These are phyloP conservation scores for Aptenodytes patagonicus DNA, from an alignment of 2,113 vertebrate species.

Conservation along the genomic window DNA sequence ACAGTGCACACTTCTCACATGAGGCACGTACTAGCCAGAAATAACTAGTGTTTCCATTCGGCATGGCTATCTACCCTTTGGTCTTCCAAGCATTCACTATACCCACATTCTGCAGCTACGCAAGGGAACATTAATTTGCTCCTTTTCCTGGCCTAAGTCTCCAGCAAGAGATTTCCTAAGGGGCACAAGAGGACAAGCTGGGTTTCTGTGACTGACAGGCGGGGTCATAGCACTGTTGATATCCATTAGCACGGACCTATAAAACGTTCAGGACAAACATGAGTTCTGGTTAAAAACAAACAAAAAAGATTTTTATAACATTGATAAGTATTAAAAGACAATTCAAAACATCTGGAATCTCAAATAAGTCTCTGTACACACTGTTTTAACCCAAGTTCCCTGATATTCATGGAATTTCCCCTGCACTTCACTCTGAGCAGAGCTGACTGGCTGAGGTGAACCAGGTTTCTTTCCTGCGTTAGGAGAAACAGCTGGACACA, in stretches of 20 bases:
- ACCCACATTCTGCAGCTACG: background rate
- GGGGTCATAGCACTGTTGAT: background rate
- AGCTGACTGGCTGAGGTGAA: background rate
- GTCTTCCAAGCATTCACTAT: conserved; percentile 11
- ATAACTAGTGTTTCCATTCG: conserved; percentile 43
- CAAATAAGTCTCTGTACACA: background rate
- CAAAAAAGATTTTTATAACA: background rate
- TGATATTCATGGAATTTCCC: conserved; percentile 30
- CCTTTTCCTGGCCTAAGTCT: conserved; percentile 3
- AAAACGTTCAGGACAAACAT: background rate
- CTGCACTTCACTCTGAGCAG: background rate
- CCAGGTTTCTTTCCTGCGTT: background rate
- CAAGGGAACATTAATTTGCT: conserved; percentile 26
- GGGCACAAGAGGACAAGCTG: conserved; percentile 33
- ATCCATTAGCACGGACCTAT: background rate
- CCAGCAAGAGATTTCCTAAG: conserved; percentile 20
- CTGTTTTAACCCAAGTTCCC: background rate
- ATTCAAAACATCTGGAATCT: conserved; percentile 45
- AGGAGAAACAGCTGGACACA: conserved; percentile 5
- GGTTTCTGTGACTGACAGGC: background rate
- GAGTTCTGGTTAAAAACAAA: conserved; percentile 9
- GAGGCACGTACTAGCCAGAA: conserved; percentile 10
- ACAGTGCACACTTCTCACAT: background rate
- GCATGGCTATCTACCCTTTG: conserved; percentile 4
- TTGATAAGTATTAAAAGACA: conserved; percentile 5